Conservation (phyloP, 2,888 invertebrate species). For the Ditylenchus weischeri region DNA sequence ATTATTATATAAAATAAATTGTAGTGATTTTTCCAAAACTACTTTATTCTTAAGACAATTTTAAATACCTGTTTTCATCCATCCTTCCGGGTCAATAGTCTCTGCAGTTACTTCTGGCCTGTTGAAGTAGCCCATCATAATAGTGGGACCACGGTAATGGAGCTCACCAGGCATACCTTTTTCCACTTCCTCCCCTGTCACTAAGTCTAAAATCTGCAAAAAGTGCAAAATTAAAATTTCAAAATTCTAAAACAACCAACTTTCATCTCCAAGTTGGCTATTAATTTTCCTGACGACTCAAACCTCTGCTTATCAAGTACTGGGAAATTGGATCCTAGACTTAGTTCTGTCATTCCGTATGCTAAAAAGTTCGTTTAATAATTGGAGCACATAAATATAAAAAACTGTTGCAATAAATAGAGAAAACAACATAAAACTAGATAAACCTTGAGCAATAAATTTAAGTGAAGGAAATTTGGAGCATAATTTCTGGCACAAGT, state of each 20-base stretch:
- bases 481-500: slow-evolving; percentile 50
- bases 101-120: slow-evolving; percentile 36
- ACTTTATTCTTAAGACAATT: no score
- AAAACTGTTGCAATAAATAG: no score
- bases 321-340: slow-evolving; percentile 29
- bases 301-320: slow-evolving; percentile 18
- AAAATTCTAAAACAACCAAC: slow-evolving; percentile 4
- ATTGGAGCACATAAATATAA: no score
- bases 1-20: no score
- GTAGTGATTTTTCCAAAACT: no score
- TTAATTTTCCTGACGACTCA: slow-evolving; percentile 23
- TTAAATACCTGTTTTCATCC: slow-evolving; percentile 43
- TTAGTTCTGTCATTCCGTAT: slow-evolving; percentile 43
- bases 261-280: slow-evolving; percentile 28
- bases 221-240: neutral
- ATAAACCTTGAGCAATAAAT: slow-evolving; percentile 30
- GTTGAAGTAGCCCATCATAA: slow-evolving; percentile 79
- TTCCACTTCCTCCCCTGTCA: slow-evolving; percentile 58
- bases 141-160: slow-evolving; percentile 82
- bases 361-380: slow-evolving; percentile 22
- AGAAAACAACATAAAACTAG: neutral
- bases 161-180: slow-evolving; percentile 71
- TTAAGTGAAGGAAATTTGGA: slow-evolving; percentile 42
- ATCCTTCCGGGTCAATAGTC: slow-evolving; percentile 35
- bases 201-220: slow-evolving; percentile 50